Conservation (phyloP, 2,888 invertebrate species). For the Microctonus hyperodae region DNA sequence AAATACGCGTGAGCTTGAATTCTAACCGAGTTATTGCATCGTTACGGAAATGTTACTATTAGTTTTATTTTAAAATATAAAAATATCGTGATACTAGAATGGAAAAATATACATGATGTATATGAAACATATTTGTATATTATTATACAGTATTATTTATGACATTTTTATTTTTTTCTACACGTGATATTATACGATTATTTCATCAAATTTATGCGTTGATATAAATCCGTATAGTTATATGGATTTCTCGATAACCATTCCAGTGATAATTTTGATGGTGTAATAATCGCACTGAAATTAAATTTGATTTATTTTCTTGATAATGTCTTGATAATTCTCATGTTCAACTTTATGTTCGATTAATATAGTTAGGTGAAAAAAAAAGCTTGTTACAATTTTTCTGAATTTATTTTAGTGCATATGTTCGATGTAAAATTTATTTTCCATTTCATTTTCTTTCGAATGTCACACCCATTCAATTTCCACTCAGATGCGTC, state of each 20-base stretch:
- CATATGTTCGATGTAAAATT: background rate
- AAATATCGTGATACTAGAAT: background rate
- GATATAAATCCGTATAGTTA: no score
- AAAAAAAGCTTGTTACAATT: no score
- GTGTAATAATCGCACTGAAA: no score
- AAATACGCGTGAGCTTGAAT: background rate
- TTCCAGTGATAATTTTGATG: no score
- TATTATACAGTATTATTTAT: constrained; percentile 20
- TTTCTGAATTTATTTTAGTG: background rate
- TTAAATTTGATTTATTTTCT: no score
- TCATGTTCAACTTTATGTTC: no score
- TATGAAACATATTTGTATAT: constrained; percentile 17
- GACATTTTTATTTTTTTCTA: background rate
- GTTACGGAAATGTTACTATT: background rate
- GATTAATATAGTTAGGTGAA: no score
- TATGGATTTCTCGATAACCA: no score
- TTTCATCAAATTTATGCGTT: no score
- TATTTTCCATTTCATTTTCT: background rate
- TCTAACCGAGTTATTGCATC: background rate
- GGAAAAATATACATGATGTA: background rate
- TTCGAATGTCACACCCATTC: background rate
- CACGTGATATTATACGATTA: no score
- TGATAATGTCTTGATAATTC: no score
- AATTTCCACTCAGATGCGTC: background rate
- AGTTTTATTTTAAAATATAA: background rate